These are phyloP conservation scores for Epizoanthus ramosus DNA, from an alignment of 92 coral and sea anemone species.

Conservation along the genomic window DNA sequence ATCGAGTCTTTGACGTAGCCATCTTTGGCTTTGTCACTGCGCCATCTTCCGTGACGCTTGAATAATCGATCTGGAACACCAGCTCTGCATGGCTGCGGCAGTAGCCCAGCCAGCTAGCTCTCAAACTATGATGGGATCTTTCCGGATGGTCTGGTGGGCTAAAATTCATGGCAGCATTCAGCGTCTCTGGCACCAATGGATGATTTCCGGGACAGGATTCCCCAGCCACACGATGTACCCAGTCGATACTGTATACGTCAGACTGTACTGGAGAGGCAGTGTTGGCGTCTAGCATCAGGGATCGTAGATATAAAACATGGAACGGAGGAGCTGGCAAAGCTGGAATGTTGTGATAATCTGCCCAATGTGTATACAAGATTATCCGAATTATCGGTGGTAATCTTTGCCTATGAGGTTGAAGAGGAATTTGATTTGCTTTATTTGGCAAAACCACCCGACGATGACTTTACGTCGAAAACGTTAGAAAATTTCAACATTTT, in stretches of 20 bases:
- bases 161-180: neutral
- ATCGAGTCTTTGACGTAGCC: neutral
- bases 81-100: neutral
- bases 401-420: too few species aligned
- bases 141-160: neutral
- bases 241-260: neutral
- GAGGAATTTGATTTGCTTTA: too few species aligned
- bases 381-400: too few species aligned
- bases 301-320: neutral
- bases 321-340: too few species aligned
- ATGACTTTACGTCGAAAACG: too few species aligned
- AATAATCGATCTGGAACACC: neutral
- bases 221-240: slow-evolving; percentile 2
- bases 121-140: neutral
- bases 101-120: neutral
- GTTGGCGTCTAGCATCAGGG: neutral
- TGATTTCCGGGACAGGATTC: neutral
- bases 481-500: too few species aligned
- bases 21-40: neutral
- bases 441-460: too few species aligned
- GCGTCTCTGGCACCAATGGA: neutral
- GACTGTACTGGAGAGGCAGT: neutral
- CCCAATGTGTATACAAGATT: too few species aligned
- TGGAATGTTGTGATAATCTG: too few species aligned
- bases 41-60: neutral